These are phyloP conservation scores for Cheilosia vulpina DNA, from an alignment of 2,888 invertebrate genomes.

Conservation along the genomic window DNA sequence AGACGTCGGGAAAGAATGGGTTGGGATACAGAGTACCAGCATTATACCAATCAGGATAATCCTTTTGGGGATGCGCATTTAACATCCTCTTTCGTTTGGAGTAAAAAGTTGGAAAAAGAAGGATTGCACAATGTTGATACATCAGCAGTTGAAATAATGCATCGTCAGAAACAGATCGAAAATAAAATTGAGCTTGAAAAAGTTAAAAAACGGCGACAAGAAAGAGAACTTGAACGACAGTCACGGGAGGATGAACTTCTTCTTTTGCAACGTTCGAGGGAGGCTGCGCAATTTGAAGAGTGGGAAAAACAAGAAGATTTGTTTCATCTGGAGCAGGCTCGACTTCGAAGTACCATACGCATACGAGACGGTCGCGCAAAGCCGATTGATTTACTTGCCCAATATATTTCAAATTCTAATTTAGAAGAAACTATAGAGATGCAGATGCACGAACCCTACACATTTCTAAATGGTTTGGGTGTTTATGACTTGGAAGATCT, in stretches of 20 bases:
- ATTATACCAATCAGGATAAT: conserved; percentile 99
- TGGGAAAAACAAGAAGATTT: conserved; percentile 99
- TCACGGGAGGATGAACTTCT: conserved; percentile 92
- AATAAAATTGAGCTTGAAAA: conserved; percentile 97
- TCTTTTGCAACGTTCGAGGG: conserved; percentile 93
- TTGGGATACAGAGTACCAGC: conserved; percentile 98
- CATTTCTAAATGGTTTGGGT: conserved; percentile 95
- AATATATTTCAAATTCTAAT: conserved; percentile 96
- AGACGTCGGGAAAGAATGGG: conserved; percentile 96
- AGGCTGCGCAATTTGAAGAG: conserved; percentile 94
- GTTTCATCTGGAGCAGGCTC: conserved; percentile 98
- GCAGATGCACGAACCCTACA: conserved; percentile 99
- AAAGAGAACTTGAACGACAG: conserved; percentile 94
- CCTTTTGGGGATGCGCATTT: conserved; percentile 99
- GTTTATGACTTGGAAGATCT: conserved; percentile 97
- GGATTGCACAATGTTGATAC: conserved; percentile 91
- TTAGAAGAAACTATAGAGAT: conserved; percentile 97
- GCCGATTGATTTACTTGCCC: conserved; percentile 98
- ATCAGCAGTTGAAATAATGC: conserved; percentile 92
- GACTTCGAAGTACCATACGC: conserved; percentile 95
- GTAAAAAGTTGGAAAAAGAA: conserved; percentile 97
- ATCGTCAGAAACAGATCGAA: conserved; percentile 94
- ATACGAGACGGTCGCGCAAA: conserved; percentile 99
- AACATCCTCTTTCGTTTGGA: conserved; percentile 98
- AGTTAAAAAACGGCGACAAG: conserved; percentile 94